These are phyloP conservation scores for Adela reaumurella DNA, from an alignment of 2,888 invertebrate species.

Conservation along the genomic window DNA sequence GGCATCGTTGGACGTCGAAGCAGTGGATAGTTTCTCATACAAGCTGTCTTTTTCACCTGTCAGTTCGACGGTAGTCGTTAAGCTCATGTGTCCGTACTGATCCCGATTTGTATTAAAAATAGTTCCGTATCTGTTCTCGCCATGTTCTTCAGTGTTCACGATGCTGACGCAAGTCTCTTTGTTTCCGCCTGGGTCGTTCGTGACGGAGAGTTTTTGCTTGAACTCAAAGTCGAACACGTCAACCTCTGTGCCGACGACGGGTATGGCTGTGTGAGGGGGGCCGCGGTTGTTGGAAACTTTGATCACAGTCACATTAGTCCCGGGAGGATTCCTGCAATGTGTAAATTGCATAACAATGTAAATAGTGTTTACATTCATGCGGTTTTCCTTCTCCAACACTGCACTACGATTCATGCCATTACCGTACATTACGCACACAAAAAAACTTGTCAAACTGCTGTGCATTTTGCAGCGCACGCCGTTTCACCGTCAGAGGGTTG, in stretches of 20 bases:
- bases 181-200: slow-evolving; percentile 13
- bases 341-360: too few species aligned
- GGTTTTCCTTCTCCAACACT: too few species aligned
- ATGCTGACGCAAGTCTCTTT: slow-evolving; percentile 26
- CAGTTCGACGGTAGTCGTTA: slow-evolving; percentile 38
- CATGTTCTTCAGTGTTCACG: slow-evolving; percentile 33
- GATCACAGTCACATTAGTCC: slow-evolving; percentile 58
- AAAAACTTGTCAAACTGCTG: too few species aligned
- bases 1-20: slow-evolving; percentile 30
- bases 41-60: slow-evolving; percentile 19
- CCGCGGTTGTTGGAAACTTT: slow-evolving; percentile 50
- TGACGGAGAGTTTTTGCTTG: slow-evolving; percentile 20
- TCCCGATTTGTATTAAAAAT: slow-evolving; percentile 25
- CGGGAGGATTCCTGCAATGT: slow-evolving; percentile 13
- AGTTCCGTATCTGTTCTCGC: slow-evolving; percentile 30
- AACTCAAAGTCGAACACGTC: slow-evolving; percentile 38
- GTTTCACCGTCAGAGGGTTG: too few species aligned
- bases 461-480: too few species aligned
- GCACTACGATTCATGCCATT: too few species aligned
- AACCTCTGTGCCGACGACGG: slow-evolving; percentile 28
- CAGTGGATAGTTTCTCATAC: slow-evolving; percentile 38
- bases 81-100: slow-evolving; percentile 41
- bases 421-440: too few species aligned
- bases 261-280: slow-evolving; percentile 43
- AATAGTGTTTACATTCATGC: too few species aligned